Evolutionary conservation across 2,113 vertebrate species (phyloP), one percentile per base, ranked within the genome.

Genomic region (Apistogramma diplotaenia): DNA sequence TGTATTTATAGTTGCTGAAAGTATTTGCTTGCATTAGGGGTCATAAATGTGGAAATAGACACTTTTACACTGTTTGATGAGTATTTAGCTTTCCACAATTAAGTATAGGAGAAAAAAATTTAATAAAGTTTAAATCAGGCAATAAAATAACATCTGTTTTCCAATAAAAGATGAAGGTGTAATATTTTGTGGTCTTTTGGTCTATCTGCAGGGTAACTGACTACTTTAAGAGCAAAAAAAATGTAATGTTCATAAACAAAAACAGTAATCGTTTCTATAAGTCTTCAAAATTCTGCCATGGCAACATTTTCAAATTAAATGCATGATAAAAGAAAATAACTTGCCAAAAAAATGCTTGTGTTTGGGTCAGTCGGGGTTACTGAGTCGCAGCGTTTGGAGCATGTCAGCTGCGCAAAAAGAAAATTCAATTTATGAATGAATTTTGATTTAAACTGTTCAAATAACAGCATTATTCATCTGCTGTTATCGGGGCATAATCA

Each of bases 401-500:
- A 71, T 19, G 62, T 27, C 40, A 71, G 5, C 15, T 59, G 54
- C 10, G 31, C 29, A 53, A 82, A 75, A 74, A 54, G 4, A 16
- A 43, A 58, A 81, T 81, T 58, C 57, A 40, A 67, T 62, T 59
- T 29, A 43, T 21, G 8, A 25, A 84, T 74, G 11, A 53, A 76
- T 81, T 74, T 82, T 73, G 51, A 83, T 70, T 82, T 53, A 56
- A 78, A 89, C 58, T 27, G 57, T 40, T 71, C 13, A 65, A 82
- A 59, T 83, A 74, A 89, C 70, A 84, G 49, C 18, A 37, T 18
- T 57, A 46, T 77, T 86, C 78, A 77, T 78, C 56, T 78, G 58
- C 74, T 58, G 74, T 76, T 92, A 91, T 93, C 87, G 16, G 49
- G 49, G 40, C 80, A 54, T 78, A 62, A 79, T 76, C 88, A 86